These are phyloP conservation scores for Campylorhamphus procurvoides DNA, from an alignment of 2,113 vertebrate species.

Conservation along the genomic window DNA sequence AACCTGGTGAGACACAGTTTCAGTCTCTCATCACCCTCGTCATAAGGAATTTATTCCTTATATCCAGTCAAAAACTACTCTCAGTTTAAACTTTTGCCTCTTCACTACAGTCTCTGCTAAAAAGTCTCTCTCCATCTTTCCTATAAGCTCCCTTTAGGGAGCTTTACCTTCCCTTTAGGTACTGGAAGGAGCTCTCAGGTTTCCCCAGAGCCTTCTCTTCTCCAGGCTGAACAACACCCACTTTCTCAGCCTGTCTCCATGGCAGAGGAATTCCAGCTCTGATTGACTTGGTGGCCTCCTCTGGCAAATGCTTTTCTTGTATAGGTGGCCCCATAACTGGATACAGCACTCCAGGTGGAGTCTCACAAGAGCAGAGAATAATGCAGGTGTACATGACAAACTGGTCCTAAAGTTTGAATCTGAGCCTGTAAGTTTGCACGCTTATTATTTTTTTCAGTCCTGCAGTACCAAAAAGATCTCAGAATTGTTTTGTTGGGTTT, in stretches of 20 bases:
- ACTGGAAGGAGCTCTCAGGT: neutral
- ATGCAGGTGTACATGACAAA: neutral
- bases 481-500: neutral
- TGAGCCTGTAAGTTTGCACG: neutral
- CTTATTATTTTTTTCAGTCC: neutral
- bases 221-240: neutral
- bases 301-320: neutral
- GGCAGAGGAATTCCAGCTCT: neutral
- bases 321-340: neutral
- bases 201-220: neutral
- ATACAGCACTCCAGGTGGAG: neutral
- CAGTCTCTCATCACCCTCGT: neutral
- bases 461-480: neutral
- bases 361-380: neutral
- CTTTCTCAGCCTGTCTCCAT: neutral
- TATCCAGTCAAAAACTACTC: neutral
- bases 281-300: neutral
- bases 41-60: neutral
- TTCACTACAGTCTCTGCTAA: neutral
- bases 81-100: neutral
- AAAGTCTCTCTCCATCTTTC: neutral
- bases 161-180: neutral
- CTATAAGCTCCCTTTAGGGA: neutral
- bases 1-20: neutral
- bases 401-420: neutral